phyloP scores from a whole-genome alignment of 2,797 vertebrate genomes.

The Pseudomugil gertrudae region DNA sequence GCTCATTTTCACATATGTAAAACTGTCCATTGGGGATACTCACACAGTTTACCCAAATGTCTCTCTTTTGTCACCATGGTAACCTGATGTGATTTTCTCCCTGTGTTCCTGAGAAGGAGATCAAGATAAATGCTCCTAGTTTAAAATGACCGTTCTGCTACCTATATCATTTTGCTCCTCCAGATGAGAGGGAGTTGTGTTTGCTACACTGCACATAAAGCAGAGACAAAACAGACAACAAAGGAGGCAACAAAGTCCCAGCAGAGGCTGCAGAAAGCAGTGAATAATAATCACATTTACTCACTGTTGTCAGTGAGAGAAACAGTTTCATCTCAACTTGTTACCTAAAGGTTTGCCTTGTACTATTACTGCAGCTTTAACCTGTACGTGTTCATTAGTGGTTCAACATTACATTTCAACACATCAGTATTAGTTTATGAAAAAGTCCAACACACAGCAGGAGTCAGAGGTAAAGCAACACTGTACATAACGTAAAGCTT shows the following conservation, averaged over 20 bases:
- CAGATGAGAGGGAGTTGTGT: not conserved
- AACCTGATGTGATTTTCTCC: slow-evolving; percentile 48
- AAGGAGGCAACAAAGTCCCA: not conserved
- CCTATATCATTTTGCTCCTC: not conserved
- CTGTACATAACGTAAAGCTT: not conserved
- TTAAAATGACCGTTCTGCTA: slow-evolving; percentile 1
- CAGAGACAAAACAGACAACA: slow-evolving; percentile 6
- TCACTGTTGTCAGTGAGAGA: not conserved
- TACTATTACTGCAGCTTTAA: not conserved
- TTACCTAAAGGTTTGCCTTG: not conserved
- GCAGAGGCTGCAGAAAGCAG: not conserved
- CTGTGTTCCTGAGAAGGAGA: slow-evolving; percentile 18
- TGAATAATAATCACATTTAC: not conserved
- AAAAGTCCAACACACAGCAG: not conserved
- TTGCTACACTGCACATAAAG: not conserved
- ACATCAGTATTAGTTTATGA: not conserved
- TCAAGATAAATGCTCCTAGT: slow-evolving; percentile 15
- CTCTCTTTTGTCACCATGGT: slow-evolving; percentile 55
- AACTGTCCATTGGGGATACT: not conserved
- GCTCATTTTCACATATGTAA: slow-evolving; percentile 3
- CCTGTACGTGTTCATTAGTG: not conserved
- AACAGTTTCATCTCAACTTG: not conserved
- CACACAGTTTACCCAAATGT: slow-evolving; percentile 21
- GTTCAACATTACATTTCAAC: not conserved
- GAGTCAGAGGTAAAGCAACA: not conserved